Evolutionary conservation across 2,113 vertebrate species (phyloP).

Genomic region (Coreoperca whiteheadi): DNA sequence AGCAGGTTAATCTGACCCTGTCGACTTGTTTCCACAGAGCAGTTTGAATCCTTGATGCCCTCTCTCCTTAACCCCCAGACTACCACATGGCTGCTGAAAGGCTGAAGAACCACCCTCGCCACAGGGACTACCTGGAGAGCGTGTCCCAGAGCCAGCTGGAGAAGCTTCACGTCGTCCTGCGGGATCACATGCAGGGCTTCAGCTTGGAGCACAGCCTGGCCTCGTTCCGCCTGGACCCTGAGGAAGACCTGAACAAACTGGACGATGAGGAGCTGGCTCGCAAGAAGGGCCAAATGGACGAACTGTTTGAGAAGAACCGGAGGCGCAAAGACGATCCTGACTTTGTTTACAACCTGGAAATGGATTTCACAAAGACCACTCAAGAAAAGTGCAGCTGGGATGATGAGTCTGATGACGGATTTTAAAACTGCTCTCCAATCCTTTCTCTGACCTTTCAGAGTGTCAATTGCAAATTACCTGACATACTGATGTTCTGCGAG

Average conservation of each 20-base stretch:
- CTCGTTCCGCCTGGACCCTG: constrained; percentile 84
- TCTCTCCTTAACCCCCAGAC: constrained; percentile 80
- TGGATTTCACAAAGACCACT: constrained; percentile 87
- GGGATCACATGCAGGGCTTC: constrained; percentile 86
- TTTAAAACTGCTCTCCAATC: constrained; percentile 71
- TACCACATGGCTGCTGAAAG: constrained; percentile 89
- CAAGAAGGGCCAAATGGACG: constrained; percentile 93
- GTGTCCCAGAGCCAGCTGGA: constrained; percentile 88
- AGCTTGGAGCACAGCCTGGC: constrained; percentile 84
- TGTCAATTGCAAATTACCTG: not conserved
- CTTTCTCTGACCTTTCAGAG: not conserved
- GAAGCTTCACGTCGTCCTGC: constrained; percentile 88
- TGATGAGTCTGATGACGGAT: constrained; percentile 86
- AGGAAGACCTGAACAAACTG: constrained; percentile 96
- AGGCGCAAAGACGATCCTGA: constrained; percentile 89
- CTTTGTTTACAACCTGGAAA: constrained; percentile 92
- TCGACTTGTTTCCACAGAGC: not conserved
- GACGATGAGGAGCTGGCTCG: constrained; percentile 89
- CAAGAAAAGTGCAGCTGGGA: constrained; percentile 93
- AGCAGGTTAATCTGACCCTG: not conserved
- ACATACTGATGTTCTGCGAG: not conserved
- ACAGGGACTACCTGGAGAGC: constrained; percentile 87
- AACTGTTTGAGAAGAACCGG: constrained; percentile 92
- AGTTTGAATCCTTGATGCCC: not conserved
- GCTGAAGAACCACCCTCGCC: constrained; percentile 90